Evolutionary conservation across 2,113 vertebrate species (phyloP).

Genomic region (Trogon surrucura): DNA sequence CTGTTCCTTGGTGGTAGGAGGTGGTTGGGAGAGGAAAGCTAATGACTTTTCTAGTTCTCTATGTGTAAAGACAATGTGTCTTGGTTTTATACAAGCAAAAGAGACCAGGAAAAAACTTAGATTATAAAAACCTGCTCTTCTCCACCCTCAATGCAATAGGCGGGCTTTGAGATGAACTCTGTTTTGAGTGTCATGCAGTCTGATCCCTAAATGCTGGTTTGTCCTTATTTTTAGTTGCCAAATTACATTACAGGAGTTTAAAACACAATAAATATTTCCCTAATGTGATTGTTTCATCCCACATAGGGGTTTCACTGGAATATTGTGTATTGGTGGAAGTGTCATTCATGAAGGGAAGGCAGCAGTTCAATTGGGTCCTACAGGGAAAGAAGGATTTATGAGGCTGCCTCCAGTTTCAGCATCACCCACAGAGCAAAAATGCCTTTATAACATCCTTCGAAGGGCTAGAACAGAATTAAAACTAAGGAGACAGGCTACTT

Average conservation of each 20-base stretch:
- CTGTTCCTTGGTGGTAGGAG: neutral
- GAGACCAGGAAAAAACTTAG: neutral
- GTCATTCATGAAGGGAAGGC: neutral
- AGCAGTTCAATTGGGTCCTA: neutral
- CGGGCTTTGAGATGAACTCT: neutral
- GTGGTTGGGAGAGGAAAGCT: neutral
- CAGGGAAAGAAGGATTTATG: neutral
- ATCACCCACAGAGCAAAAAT: neutral
- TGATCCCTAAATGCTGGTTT: neutral
- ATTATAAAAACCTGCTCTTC: neutral
- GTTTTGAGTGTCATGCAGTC: neutral
- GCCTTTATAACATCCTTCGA: neutral
- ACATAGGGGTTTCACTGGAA: neutral
- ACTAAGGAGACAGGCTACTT: neutral
- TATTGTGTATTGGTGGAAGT: neutral
- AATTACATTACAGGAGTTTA: neutral
- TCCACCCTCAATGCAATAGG: neutral
- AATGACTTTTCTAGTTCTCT: neutral
- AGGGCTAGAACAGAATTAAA: neutral
- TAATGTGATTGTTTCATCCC: neutral
- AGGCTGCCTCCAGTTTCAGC: neutral
- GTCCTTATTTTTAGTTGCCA: neutral
- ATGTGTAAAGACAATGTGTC: neutral
- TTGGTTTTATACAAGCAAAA: neutral
- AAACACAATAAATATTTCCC: neutral